A percentile compares a stretch with the other conserved stretches of the same genome.
phyloP scores from a whole-genome alignment of 2,113 vertebrate species.

The Rhegmatorhina hoffmannsi region DNA sequence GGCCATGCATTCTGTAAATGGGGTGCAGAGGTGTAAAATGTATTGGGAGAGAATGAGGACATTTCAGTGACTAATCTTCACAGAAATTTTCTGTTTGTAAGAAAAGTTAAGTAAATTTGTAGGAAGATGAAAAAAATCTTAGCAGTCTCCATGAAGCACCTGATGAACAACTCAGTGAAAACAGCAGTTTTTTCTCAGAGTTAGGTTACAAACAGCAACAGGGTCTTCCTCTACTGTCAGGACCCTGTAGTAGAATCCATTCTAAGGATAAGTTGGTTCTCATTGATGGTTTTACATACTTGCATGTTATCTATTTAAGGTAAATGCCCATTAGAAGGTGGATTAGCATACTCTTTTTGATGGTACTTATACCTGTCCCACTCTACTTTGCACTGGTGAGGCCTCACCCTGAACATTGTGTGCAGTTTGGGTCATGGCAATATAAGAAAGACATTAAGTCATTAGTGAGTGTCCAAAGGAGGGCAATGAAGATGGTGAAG shows the following conservation, averaged over 20 bases:
- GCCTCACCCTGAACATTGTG: no score
- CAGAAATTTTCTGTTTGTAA: background rate
- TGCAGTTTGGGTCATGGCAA: background rate
- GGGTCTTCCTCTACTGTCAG: background rate
- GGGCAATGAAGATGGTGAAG: background rate
- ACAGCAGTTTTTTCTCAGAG: background rate
- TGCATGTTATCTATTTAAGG: background rate
- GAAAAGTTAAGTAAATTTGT: background rate
- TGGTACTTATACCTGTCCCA: background rate
- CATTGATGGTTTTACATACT: background rate
- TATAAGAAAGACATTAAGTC: background rate
- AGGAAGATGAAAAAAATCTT: background rate
- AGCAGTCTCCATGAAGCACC: background rate
- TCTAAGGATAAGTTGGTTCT: background rate
- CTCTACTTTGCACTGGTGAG: background rate
- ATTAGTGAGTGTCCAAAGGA: background rate
- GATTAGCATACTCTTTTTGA: background rate
- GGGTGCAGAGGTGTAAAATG: background rate
- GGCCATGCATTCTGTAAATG: background rate
- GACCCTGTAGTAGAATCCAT: background rate
- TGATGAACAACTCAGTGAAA: background rate
- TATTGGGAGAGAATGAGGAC: background rate
- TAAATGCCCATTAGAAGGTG: background rate
- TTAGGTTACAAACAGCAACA: background rate
- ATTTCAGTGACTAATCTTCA: background rate